Evolutionary conservation across 2,797 vertebrate species (phyloP), one percentile per base, ranked within the genome.

Genomic region (Toxotes lorentzi): DNA sequence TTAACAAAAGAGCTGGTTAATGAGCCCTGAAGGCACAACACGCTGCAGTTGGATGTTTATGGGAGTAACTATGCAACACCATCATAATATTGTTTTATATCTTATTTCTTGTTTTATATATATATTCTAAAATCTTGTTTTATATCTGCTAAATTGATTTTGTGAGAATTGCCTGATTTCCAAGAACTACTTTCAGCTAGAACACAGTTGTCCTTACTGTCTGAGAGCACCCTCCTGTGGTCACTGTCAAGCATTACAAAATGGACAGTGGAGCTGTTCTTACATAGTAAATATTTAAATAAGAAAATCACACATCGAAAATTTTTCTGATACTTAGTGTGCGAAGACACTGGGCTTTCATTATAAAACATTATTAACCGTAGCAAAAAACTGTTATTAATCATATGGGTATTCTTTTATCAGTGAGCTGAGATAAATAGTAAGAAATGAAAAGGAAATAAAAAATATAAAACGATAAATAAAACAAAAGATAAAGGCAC

Each of bases 181-280:
- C 1, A 35, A 56, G 8, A 40, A 4, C 1, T 63, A 14, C 23
- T 50, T 5, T 54, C 2, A 66, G 43, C 16, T 2, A 3, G 6
- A 56, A 4, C 11, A 16, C 4, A 48, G 1, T 57, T 9, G 41
- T 2, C 58, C 2, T 24, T 16, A 9, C 23, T 38, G n/a, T 75
- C 24, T 27, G 16, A 72, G 21, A 60, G 23, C 56, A 11, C 81
- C 86, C 77, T 70, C 82, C 1, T 66, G 78, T 86, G 89, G 85
- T n/a, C 57, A 70, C 16, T 73, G 24, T 51, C 12, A 48, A 7
- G 66, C 17, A 86, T 60, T 76, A 69, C 76, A 66, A 35, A 23
- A 23, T 7, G 35, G 38, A 17, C 2, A 24, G 0, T n/a, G 8
- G 2, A 27, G 16, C 32, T 50, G 0, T 60, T 14, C 51, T 27